Conservation (phyloP, 2,888 invertebrate species). For the Brachyptera putata region DNA sequence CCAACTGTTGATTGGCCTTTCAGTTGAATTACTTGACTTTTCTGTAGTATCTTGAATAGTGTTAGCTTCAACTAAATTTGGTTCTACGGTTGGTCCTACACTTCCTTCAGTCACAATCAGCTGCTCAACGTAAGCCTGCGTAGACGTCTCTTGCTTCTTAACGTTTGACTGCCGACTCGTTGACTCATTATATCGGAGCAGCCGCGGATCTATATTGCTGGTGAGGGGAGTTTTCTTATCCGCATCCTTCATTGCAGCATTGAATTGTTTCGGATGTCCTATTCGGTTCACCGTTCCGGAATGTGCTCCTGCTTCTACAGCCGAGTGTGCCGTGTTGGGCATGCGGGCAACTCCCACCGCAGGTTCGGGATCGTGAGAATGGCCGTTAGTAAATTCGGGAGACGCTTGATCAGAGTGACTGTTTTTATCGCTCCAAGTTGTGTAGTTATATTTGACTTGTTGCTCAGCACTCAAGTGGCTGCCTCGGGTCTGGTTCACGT, state of each 20-base stretch:
- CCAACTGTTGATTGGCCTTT: neutral
- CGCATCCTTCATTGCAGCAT: no score
- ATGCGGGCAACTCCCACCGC: no score
- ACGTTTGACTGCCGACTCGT: no score
- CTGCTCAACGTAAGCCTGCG: neutral
- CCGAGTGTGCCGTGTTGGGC: neutral
- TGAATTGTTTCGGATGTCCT: neutral
- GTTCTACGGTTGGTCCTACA: constrained; percentile 2
- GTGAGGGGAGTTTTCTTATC: no score
- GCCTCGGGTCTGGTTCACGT: neutral
- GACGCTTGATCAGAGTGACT: neutral
- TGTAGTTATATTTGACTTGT: constrained; percentile 18
- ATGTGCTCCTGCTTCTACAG: neutral
- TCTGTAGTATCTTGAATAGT: neutral
- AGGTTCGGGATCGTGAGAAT: no score
- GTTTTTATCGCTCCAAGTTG: neutral
- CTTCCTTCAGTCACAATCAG: neutral
- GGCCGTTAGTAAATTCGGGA: no score
- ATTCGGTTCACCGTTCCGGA: constrained; percentile 1
- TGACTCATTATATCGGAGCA: no score
- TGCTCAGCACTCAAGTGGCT: constrained; percentile 16
- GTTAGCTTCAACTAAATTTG: neutral
- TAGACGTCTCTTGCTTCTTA: no score
- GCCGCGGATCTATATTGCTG: no score
- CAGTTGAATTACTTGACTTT: neutral